Percentiles rank a stretch among this genome's conserved stretches.
Conservation (phyloP, 1,140 invertebrate species). For the Stegodyphus mimosarum region DNA sequence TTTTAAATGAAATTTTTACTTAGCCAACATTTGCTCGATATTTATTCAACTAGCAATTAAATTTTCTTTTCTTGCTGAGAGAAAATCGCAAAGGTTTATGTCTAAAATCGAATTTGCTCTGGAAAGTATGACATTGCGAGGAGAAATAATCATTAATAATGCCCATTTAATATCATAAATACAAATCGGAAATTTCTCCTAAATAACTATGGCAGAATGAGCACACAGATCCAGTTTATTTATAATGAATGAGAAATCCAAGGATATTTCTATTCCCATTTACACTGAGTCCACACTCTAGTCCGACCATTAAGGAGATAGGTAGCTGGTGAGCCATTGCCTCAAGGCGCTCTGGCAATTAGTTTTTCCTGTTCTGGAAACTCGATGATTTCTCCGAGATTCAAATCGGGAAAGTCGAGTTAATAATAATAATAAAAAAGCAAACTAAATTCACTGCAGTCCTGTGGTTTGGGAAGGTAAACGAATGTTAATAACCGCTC, state of each 20-base stretch:
- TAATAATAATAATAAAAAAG: conserved; percentile 44
- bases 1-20: too few relatives aligned
- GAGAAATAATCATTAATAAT: too few relatives aligned
- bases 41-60: too few relatives aligned
- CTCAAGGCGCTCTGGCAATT: conserved; percentile 41
- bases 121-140: too few relatives aligned
- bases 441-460: conserved; percentile 33
- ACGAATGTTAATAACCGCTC: conserved; percentile 53
- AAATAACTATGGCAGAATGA: too few relatives aligned
- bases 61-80: too few relatives aligned
- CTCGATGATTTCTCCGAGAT: conserved; percentile 16
- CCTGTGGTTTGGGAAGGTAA: conserved; percentile 40
- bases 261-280: not conserved
- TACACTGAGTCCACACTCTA: not conserved
- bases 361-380: conserved; percentile 44
- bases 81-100: too few relatives aligned
- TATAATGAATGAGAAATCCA: not conserved
- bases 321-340: conserved; percentile 6
- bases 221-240: not conserved
- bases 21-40: too few relatives aligned
- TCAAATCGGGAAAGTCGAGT: conserved; percentile 18
- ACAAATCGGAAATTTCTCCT: too few relatives aligned
- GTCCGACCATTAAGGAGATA: conserved; percentile 16
- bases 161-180: too few relatives aligned
- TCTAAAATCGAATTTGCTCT: too few relatives aligned